These are phyloP conservation scores for Pentamera pediparva DNA, from an alignment of 53 echinoderm and acorn worm species.

Conservation along the genomic window DNA sequence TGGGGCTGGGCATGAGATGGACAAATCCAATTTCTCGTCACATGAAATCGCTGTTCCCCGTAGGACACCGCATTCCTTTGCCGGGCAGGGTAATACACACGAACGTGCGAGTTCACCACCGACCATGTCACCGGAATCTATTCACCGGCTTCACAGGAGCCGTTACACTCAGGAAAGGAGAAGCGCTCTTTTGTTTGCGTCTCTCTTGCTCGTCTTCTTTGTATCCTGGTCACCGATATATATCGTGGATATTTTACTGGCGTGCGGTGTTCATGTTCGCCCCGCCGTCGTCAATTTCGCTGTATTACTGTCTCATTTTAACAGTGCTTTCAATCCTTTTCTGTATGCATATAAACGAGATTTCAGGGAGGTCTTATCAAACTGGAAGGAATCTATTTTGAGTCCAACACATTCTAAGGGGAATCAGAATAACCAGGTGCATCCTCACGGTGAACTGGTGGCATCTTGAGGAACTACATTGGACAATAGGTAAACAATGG, in stretches of 20 bases:
- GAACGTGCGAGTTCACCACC: too few species aligned
- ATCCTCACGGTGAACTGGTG: background rate
- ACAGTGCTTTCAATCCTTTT: slow-evolving; percentile 55
- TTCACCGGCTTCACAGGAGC: background rate
- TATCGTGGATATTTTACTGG: slow-evolving; percentile 37
- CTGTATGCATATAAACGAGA: slow-evolving; percentile 47
- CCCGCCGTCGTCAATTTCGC: slow-evolving; percentile 44
- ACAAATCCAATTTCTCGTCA: too few species aligned
- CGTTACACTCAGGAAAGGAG: slow-evolving; percentile 31
- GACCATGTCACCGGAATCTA: too few species aligned
- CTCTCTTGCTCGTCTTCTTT: slow-evolving; percentile 45
- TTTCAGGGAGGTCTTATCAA: slow-evolving; percentile 30
- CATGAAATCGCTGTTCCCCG: too few species aligned
- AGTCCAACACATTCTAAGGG: background rate
- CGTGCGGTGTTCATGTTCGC: slow-evolving; percentile 29
- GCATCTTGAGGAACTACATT: background rate
- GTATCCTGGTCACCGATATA: slow-evolving; percentile 49
- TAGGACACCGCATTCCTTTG: too few species aligned
- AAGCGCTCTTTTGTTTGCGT: slow-evolving; percentile 46
- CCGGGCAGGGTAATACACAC: too few species aligned
- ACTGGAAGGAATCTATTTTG: background rate
- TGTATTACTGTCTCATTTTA: slow-evolving; percentile 47
- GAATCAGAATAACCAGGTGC: background rate
- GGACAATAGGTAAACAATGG: too few species aligned
- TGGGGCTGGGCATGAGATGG: too few species aligned